Percentiles rank a stretch among this genome's conserved stretches.
Evolutionary conservation across 2,888 invertebrate genomes (phyloP).

Genomic region (Hyalella azteca): DNA sequence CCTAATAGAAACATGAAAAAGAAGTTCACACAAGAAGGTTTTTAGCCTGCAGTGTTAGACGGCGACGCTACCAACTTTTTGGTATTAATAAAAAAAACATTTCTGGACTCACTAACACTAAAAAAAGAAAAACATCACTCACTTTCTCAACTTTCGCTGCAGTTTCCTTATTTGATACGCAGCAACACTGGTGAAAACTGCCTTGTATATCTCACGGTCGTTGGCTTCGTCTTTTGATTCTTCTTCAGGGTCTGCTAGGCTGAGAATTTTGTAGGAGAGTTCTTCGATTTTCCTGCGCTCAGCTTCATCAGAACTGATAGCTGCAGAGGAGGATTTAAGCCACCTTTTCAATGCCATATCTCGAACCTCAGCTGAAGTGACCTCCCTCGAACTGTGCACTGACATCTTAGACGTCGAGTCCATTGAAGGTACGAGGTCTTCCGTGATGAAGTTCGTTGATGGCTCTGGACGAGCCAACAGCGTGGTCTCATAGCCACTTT

Average conservation of each 20-base stretch:
- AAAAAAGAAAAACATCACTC: conserved; percentile 53
- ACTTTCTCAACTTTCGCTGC: conserved; percentile 65
- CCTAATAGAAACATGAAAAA: neutral
- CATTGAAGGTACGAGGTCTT: neutral
- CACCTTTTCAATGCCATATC: conserved; percentile 2
- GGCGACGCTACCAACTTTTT: neutral
- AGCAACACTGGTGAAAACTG: conserved; percentile 75
- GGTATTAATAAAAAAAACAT: neutral
- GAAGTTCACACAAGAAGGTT: neutral
- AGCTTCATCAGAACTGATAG: neutral
- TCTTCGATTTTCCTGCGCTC: conserved; percentile 27
- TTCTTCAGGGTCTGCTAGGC: conserved; percentile 49
- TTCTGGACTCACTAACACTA: neutral
- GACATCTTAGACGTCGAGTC: neutral
- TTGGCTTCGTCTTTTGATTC: conserved; percentile 76
- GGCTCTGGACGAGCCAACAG: neutral
- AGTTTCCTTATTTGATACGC: conserved; percentile 71
- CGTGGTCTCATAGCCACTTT: neutral
- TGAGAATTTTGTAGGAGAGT: conserved; percentile 16
- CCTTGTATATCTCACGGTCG: conserved; percentile 74
- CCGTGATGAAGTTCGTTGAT: neutral
- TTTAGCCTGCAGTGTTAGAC: neutral
- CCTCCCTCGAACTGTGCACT: conserved; percentile 5
- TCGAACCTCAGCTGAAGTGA: neutral
- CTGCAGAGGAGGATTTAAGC: conserved; percentile 12